Evolutionary conservation across 2,888 invertebrate genomes (phyloP).

Genomic region (Dolichopus griseipennis): DNA sequence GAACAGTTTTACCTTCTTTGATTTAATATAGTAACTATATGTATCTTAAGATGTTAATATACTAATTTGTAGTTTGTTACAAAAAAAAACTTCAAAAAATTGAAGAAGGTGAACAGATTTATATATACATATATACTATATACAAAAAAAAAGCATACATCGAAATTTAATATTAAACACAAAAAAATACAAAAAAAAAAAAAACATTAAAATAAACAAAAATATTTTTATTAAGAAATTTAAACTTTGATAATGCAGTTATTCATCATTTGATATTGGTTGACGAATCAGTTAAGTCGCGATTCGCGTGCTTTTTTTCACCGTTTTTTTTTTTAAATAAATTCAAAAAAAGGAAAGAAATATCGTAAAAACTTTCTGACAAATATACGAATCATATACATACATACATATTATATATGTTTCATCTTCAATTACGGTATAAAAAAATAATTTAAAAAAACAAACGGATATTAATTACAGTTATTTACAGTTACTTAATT

Average conservation of each 20-base stretch:
- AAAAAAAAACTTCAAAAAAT: neutral
- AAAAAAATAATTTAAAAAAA: no score
- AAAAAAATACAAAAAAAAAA: neutral
- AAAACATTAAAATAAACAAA: neutral
- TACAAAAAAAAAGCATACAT: neutral
- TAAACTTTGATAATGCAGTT: neutral
- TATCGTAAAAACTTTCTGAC: neutral
- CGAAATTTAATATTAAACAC: no score
- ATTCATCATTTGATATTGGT: neutral
- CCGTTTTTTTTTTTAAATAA: no score
- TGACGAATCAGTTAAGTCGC: neutral
- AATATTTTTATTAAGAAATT: constrained; percentile 1
- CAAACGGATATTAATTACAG: no score
- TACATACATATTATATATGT: neutral
- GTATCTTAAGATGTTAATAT: neutral
- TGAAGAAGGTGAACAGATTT: neutral
- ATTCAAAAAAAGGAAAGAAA: no score
- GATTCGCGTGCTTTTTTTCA: neutral
- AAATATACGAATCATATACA: neutral
- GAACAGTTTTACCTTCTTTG: no score
- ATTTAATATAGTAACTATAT: neutral
- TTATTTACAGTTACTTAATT: no score
- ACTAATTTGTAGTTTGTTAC: neutral
- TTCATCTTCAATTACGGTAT: no score
- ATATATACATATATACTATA: no score